Base-by-base conservation (phyloP, 2,888 invertebrate species). In the Eristalinus sepulchralis region DNA sequence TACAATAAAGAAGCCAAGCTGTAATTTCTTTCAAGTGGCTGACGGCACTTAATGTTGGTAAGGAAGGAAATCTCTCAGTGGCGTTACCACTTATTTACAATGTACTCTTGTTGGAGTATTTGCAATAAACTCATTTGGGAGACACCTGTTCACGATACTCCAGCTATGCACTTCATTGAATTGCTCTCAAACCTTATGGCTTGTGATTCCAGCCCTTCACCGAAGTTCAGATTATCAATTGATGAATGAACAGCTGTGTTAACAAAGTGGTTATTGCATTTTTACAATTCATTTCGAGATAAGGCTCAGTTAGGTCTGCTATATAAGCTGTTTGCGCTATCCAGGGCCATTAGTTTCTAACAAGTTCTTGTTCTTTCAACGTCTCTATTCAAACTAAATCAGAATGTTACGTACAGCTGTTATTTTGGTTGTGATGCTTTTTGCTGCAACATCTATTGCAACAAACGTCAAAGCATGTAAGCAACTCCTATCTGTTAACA, bases 401-500 rank as follows among this genome's bases (percentile, higher is more conserved):
- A 72, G 59, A 57, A 86, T 86, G 85, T 60, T 66, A 1, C 85
- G 85, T 13, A 17, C 60, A 8, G n/a, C 73, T 13, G 39, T 66
- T 13, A 33, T 66, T 66, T 86, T 86, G 11, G 17, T 68, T 9
- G 66, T 24, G 2, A 34, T 22, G 47, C 1, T 86, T n/a, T 60
- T 68, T 9, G 39, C 57, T 66, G 72, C 70, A 10, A 55, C 73
- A 0, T 36, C 34, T 73, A 60, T 78, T 11, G 39, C 78, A 60
- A 86, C 85, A 5, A 72, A 78, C 34, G 85, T 86, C 11, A 78
- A 39, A 66, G n/a, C 73, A 47, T 86, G 85, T 86, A 82, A 82
- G 82, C 17, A 47, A 27, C 5, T 17, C 55, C 17, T 9, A 31
- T 36, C 24, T 5, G 27, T 27, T 5, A 27, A 5, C 2, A 5